Percentiles rank a stretch among this genome's conserved stretches.
Evolutionary conservation across 2,113 vertebrate species (phyloP).

Genomic region (Neofelis nebulosa): DNA sequence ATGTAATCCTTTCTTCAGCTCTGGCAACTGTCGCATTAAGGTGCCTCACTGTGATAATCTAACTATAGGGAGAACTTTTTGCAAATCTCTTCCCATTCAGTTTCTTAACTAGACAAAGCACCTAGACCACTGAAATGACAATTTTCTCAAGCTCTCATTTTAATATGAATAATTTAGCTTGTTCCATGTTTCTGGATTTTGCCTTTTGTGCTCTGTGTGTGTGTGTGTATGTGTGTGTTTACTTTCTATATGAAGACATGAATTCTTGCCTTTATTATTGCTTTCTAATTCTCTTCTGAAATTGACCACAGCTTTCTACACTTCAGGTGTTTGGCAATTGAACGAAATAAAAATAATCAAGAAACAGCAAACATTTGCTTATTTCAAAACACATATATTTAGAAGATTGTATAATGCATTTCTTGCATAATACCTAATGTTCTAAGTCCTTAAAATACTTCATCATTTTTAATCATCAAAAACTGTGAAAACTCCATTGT

Average conservation of each 20-base stretch:
- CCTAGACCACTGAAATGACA: not conserved
- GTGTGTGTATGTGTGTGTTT: no score
- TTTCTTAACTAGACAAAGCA: not conserved
- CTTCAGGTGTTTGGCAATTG: not conserved
- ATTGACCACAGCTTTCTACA: not conserved
- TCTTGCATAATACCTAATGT: not conserved
- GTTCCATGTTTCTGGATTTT: not conserved
- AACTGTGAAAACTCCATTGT: not conserved
- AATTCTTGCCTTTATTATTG: not conserved
- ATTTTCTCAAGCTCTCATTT: conserved; percentile 14
- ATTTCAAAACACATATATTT: conserved; percentile 38
- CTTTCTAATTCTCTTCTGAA: not conserved
- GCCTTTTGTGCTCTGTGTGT: not conserved
- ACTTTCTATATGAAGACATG: not conserved
- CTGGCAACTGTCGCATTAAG: not conserved
- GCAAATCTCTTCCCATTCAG: not conserved
- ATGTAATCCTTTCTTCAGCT: not conserved
- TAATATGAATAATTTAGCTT: not conserved
- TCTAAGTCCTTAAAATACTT: not conserved
- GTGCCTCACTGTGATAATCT: not conserved
- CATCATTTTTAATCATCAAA: not conserved
- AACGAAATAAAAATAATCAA: conserved; percentile 30
- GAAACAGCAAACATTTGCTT: not conserved
- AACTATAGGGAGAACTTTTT: not conserved
- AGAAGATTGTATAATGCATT: not conserved